Evolutionary conservation across 1,140 invertebrate genomes (phyloP).

Genomic region (Drosophila arizonae): DNA sequence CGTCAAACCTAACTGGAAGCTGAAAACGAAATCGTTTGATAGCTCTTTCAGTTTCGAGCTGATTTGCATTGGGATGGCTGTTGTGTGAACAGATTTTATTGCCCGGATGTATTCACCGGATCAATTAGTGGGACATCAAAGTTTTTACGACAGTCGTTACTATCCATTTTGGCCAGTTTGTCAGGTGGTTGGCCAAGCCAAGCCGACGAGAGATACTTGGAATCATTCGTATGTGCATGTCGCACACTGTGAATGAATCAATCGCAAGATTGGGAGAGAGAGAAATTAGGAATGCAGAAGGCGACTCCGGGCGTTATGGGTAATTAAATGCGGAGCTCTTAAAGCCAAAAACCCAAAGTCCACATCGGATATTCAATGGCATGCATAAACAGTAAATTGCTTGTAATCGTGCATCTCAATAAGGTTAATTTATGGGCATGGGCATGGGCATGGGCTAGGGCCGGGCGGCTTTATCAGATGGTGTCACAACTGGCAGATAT

Average conservation of each 20-base stretch:
- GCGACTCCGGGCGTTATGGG: slow-evolving; percentile 57
- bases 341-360: slow-evolving; percentile 23
- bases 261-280: slow-evolving; percentile 1
- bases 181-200: slow-evolving; percentile 8
- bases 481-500: slow-evolving; percentile 63
- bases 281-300: slow-evolving; percentile 46
- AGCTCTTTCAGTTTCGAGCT: background rate
- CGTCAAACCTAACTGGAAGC: no score
- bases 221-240: slow-evolving; percentile 44
- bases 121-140: slow-evolving; percentile 66
- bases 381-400: slow-evolving; percentile 73
- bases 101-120: slow-evolving; percentile 58
- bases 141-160: slow-evolving; percentile 59
- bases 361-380: slow-evolving; percentile 62
- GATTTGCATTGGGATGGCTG: background rate
- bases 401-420: slow-evolving; percentile 69
- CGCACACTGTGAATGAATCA: slow-evolving; percentile 48
- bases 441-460: slow-evolving; percentile 14
- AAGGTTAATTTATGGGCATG: slow-evolving; percentile 50
- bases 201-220: slow-evolving; percentile 1
- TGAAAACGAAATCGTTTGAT: background rate
- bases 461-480: slow-evolving; percentile 64
- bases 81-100: slow-evolving; percentile 51
- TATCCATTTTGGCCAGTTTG: slow-evolving; percentile 51
- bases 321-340: slow-evolving; percentile 69